A percentile compares a stretch with the other conserved stretches of the same genome.
These are phyloP conservation scores for Allolobophora icterica DNA, from an alignment of 2,888 invertebrate species.

Conservation along the genomic window DNA sequence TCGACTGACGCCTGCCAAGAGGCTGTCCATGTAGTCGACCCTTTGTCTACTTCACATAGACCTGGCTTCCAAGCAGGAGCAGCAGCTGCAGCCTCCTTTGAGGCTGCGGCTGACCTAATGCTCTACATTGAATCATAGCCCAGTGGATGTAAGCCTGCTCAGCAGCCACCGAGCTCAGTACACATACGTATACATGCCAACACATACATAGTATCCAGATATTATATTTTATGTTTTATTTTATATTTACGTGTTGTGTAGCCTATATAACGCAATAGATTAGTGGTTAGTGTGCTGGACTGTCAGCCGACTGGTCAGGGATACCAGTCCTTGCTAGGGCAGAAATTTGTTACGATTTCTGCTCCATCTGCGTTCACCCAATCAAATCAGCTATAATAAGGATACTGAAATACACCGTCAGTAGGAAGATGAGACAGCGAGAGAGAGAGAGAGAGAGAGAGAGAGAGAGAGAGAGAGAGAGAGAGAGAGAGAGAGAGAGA, in stretches of 20 bases:
- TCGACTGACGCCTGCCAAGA: not conserved
- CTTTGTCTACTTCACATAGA: not conserved
- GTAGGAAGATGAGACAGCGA: too few relatives aligned
- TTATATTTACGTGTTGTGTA: not conserved
- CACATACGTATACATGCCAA: not conserved
- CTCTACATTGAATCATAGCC: not conserved
- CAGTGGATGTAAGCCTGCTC: conserved; percentile 6
- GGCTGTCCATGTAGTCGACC: conserved; percentile 17
- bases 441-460: too few relatives aligned
- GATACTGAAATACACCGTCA: too few relatives aligned
- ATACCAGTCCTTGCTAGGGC: too few relatives aligned
- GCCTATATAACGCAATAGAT: too few relatives aligned
- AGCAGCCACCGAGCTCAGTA: not conserved
- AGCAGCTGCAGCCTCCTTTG: not conserved
- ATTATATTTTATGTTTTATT: not conserved
- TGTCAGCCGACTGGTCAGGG: too few relatives aligned
- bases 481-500: too few relatives aligned
- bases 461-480: too few relatives aligned
- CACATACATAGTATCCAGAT: not conserved
- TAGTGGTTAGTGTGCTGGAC: too few relatives aligned
- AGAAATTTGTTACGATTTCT: too few relatives aligned
- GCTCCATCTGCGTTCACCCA: too few relatives aligned
- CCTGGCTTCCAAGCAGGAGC: not conserved
- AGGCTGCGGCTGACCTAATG: not conserved
- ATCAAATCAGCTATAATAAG: too few relatives aligned